A percentile compares a stretch with the other conserved stretches of the same genome.
Conservation (phyloP, 2,113 vertebrate species). For the Xenotilapia longispinis region DNA sequence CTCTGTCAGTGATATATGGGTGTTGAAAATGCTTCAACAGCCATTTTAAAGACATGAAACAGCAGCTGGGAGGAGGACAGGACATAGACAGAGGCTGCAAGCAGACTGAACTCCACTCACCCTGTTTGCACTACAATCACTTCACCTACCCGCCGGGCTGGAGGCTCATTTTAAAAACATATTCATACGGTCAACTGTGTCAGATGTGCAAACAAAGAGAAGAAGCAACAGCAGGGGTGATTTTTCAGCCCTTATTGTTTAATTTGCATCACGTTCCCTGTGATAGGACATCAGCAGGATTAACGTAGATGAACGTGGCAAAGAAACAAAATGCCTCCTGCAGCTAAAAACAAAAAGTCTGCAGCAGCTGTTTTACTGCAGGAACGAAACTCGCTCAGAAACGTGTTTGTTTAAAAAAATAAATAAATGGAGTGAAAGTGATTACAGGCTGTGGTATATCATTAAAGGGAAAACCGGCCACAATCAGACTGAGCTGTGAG, state of each 20-base stretch:
- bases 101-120: neutral
- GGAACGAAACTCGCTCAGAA: rapidly evolving
- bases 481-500: neutral
- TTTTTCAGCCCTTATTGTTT: neutral
- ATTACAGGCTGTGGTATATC: neutral
- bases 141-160: neutral
- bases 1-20: neutral
- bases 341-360: neutral
- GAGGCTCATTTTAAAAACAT: neutral
- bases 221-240: neutral
- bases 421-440: neutral
- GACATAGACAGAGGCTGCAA: neutral
- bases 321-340: neutral
- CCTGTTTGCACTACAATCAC: neutral
- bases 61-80: neutral
- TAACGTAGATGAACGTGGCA: neutral
- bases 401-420: neutral
- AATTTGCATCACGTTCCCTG: neutral
- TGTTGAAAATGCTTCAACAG: neutral
- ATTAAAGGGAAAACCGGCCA: neutral
- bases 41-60: neutral
- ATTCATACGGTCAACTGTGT: neutral
- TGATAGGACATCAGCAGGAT: neutral
- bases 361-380: neutral
- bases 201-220: neutral